These are phyloP conservation scores for Dendrolimus houi DNA, from an alignment of 2,888 invertebrate species.

Conservation along the genomic window DNA sequence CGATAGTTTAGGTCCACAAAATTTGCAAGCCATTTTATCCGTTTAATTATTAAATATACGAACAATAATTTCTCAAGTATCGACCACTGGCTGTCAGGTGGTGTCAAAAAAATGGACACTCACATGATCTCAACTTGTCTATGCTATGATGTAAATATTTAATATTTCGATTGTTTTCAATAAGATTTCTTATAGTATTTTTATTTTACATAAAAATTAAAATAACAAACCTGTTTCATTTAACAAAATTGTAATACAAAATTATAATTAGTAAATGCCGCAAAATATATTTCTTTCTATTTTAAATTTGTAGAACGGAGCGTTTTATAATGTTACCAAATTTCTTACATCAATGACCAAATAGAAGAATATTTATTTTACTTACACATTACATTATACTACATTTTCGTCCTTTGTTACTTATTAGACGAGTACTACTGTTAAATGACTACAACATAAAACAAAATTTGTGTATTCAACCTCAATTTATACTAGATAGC, in stretches of 20 bases:
- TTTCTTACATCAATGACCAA: too few relatives aligned
- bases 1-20: conserved; percentile 95
- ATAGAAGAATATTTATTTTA: too few relatives aligned
- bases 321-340: conserved; percentile 9
- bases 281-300: neutral
- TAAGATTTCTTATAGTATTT: neutral
- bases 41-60: conserved; percentile 43
- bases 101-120: conserved; percentile 62
- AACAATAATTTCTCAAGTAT: conserved; percentile 39
- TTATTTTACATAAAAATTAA: too few relatives aligned
- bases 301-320: conserved; percentile 8
- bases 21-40: conserved; percentile 63
- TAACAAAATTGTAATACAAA: too few relatives aligned
- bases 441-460: too few relatives aligned
- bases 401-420: too few relatives aligned
- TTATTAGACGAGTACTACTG: too few relatives aligned
- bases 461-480: too few relatives aligned
- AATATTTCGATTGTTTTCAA: neutral
- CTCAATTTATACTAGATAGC: too few relatives aligned
- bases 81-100: conserved; percentile 64
- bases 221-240: too few relatives aligned
- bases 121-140: conserved; percentile 65
- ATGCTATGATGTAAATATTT: conserved; percentile 19
- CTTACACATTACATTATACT: too few relatives aligned
- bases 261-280: too few relatives aligned